phyloP scores from a whole-genome alignment of 2,113 vertebrate genomes.

The Tetrax tetrax region DNA sequence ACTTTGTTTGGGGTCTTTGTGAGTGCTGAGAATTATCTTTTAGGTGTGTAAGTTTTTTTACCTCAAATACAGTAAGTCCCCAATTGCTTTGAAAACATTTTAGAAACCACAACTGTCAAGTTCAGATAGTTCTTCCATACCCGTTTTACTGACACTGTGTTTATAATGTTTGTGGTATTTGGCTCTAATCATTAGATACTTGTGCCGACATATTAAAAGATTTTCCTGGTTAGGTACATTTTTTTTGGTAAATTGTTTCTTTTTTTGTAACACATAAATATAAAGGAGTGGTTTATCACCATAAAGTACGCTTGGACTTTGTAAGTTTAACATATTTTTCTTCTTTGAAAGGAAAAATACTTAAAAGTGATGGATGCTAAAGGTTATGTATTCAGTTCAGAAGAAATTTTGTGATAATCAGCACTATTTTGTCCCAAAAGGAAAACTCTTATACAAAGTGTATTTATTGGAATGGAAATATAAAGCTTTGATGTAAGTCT shows the following conservation, averaged over 20 bases:
- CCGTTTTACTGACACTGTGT: background rate
- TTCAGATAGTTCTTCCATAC: background rate
- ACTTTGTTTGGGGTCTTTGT: background rate
- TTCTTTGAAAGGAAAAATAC: background rate
- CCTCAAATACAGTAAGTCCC: background rate
- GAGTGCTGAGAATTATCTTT: background rate
- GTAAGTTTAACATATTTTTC: background rate
- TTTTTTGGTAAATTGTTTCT: background rate
- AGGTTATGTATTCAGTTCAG: background rate
- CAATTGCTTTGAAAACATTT: background rate
- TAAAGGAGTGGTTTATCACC: background rate
- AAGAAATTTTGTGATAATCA: background rate
- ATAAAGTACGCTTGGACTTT: background rate
- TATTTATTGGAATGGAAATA: conserved; percentile 38
- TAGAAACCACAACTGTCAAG: background rate
- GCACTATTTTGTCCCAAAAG: background rate
- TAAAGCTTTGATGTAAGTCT: conserved; percentile 34
- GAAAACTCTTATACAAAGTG: background rate
- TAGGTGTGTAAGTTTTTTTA: background rate
- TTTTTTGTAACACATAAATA: background rate
- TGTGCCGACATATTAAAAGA: background rate
- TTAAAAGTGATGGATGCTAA: background rate
- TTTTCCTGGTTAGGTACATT: background rate
- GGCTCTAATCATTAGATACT: background rate
- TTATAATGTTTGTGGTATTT: background rate